Evolutionary conservation across 2,888 invertebrate species (phyloP).

Genomic region (Thyatira batis): DNA sequence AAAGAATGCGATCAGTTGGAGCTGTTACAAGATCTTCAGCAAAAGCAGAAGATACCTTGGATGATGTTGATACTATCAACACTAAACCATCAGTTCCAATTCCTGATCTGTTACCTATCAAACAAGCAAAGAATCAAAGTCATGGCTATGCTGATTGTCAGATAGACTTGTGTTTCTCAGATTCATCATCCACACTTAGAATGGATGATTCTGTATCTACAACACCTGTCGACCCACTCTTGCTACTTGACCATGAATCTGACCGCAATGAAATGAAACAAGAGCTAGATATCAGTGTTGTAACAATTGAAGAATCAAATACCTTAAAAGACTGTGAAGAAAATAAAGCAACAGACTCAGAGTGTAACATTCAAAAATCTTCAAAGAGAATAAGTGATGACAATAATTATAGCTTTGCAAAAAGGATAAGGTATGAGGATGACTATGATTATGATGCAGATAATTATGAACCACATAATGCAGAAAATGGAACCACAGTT

Average conservation of each 20-base stretch:
- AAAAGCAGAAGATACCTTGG: slow-evolving; percentile 67
- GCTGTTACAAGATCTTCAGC: slow-evolving; percentile 85
- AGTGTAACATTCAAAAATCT: slow-evolving; percentile 51
- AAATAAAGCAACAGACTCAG: slow-evolving; percentile 53
- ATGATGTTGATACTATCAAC: slow-evolving; percentile 46
- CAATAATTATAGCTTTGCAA: slow-evolving; percentile 54
- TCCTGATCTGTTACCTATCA: slow-evolving; percentile 73
- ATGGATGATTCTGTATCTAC: slow-evolving; percentile 69
- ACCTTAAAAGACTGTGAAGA: slow-evolving; percentile 61
- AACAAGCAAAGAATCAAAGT: slow-evolving; percentile 57
- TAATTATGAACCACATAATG: slow-evolving; percentile 44
- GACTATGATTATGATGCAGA: slow-evolving; percentile 51
- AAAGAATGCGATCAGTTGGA: slow-evolving; percentile 83
- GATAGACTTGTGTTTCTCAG: slow-evolving; percentile 72
- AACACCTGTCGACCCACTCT: slow-evolving; percentile 73
- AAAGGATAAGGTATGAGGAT: slow-evolving; percentile 68
- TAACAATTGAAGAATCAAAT: slow-evolving; percentile 67
- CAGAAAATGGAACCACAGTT: slow-evolving; percentile 41
- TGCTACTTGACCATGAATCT: slow-evolving; percentile 66
- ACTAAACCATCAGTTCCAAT: slow-evolving; percentile 66
- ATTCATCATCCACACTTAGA: slow-evolving; percentile 64
- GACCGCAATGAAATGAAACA: slow-evolving; percentile 65
- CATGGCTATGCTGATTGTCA: slow-evolving; percentile 73
- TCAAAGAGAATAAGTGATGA: slow-evolving; percentile 67
- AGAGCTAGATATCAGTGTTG: slow-evolving; percentile 65